Percentiles rank a stretch among this genome's conserved stretches.
phyloP scores from a whole-genome alignment of 2,113 vertebrate genomes.

The Hippotragus niger region DNA sequence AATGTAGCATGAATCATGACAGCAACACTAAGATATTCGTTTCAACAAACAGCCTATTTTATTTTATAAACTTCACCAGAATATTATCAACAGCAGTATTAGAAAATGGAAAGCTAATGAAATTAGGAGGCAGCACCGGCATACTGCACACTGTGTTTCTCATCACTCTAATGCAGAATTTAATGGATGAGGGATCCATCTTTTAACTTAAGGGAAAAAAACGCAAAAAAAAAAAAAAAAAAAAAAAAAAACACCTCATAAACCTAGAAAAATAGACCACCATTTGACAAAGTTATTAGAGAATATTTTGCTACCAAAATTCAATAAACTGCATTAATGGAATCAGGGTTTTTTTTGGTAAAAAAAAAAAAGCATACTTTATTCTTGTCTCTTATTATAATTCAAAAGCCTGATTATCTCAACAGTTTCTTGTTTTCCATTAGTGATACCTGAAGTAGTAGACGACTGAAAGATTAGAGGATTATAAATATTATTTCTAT shows the following conservation, averaged over 20 bases:
- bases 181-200: constrained; percentile 19
- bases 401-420: neutral
- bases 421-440: constrained; percentile 1
- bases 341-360: constrained; percentile 34
- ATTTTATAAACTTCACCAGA: constrained; percentile 59
- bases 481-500: constrained; percentile 43
- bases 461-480: neutral
- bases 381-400: neutral
- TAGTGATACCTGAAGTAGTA: constrained; percentile 25
- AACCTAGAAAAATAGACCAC: constrained; percentile 34
- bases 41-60: constrained; percentile 55
- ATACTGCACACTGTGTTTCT: neutral
- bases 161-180: constrained; percentile 42
- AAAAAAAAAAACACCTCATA: neutral
- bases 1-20: constrained; percentile 9
- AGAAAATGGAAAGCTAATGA: constrained; percentile 55
- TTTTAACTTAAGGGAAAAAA: neutral
- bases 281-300: constrained; percentile 33
- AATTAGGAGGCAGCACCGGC: neutral
- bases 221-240: neutral
- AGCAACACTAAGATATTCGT: constrained; percentile 4
- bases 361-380: neutral
- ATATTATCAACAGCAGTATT: constrained; percentile 52
- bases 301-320: constrained; percentile 51
- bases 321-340: constrained; percentile 30